phyloP scores from a whole-genome alignment of 2,888 invertebrate species.

The Eutolmus rufibarbis region DNA sequence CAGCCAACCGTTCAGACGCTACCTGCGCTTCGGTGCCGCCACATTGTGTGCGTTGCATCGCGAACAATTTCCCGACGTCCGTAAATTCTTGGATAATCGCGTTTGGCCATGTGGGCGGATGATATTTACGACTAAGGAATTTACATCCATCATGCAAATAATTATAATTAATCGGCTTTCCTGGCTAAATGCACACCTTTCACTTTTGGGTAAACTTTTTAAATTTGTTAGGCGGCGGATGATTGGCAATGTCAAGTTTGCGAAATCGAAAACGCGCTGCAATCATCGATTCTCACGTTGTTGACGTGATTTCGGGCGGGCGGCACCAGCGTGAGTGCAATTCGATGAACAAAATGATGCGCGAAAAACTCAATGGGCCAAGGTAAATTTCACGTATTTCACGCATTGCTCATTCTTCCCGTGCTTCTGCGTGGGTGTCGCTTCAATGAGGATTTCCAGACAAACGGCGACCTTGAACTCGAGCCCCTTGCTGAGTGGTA shows the following conservation, averaged over 20 bases:
- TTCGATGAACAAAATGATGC: not conserved
- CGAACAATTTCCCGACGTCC: not conserved
- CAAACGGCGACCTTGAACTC: not conserved
- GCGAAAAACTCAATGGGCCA: not conserved
- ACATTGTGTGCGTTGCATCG: not conserved
- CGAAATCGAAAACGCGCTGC: not conserved
- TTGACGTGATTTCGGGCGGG: not conserved
- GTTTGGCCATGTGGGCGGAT: not conserved
- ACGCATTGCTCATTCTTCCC: not conserved
- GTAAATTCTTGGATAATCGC: not conserved
- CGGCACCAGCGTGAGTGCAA: not conserved
- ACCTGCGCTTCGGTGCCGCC: not conserved
- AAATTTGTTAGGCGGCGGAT: not conserved
- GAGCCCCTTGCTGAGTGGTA: not conserved
- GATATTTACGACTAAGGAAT: not conserved
- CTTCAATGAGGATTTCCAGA: not conserved
- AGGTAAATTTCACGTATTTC: not conserved
- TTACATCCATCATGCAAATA: not conserved
- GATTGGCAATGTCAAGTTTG: conserved; percentile 26
- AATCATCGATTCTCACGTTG: conserved; percentile 3
- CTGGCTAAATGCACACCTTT: not conserved
- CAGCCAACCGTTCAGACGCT: not conserved
- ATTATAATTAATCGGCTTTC: not conserved
- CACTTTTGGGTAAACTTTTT: not conserved
- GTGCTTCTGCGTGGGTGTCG: not conserved